Base-by-base conservation (phyloP, 2,888 invertebrate species). In the Pyrochroa serraticornis region DNA sequence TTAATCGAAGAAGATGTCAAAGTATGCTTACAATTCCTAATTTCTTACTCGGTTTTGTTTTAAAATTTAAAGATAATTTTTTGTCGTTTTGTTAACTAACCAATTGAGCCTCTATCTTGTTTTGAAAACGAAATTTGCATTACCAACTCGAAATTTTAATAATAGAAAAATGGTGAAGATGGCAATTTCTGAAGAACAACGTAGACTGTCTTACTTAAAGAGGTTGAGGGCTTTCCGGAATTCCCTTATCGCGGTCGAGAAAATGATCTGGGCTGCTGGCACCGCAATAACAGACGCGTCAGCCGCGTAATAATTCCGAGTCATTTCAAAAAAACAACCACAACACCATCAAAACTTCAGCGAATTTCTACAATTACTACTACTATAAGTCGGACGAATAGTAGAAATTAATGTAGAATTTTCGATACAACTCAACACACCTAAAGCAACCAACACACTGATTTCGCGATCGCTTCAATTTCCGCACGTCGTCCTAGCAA, bases 191-290 rank as follows among this genome's bases (percentile, higher is more conserved):
- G 22, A 22, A n/a, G 22, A 5, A 5, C 22, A 22, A 22, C 5
- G 22, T 22, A n/a, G 22, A 22, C 5, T 22, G 22, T 2, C 78
- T 79, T 78, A 83, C 83, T 82, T 80, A 75, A 80, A 83, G 66
- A 81, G 79, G 60, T 80, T 74, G 58, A 83, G 73, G 10, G 81
- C 80, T 62, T 79, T 79, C 62, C 81, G 75, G 47, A 83, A 71
- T 68, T 82, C 80, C 46, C 78, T 77, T 63, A 83, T 72, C 33
- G 83, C 82, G 14, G 82, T 81, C 10, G 82, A 80, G 50, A 83
- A 78, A 62, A 82, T 80, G 60, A 81, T 79, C 51, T 82, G 79
- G 12, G 82, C 79, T 32, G 81, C 79, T 35, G 82, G 82, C 49
- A 82, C 75, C 36, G 79, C 79, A 54, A 81, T 70, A 51, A 79